phyloP scores from a whole-genome alignment of 2,797 vertebrate genomes.

The Semotilus atromaculatus region DNA sequence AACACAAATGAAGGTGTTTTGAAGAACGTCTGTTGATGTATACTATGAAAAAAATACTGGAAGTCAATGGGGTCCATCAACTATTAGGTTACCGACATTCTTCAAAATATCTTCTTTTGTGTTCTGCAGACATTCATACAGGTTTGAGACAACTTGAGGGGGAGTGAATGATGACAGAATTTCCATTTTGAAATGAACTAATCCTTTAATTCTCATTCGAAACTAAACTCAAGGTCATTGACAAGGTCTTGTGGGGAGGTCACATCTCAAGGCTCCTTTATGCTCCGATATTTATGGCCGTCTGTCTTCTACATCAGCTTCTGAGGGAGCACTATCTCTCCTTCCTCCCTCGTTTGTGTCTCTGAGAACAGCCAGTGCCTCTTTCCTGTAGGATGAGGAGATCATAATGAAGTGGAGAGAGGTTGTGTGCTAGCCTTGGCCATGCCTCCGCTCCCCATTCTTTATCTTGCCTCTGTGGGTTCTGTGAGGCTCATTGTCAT shows the following conservation, averaged over 20 bases:
- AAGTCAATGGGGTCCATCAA: too few species aligned
- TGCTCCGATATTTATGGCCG: slow-evolving; percentile 18
- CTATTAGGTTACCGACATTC: too few species aligned
- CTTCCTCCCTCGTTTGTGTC: slow-evolving; percentile 17
- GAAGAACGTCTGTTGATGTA: too few species aligned
- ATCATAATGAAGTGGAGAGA: slow-evolving; percentile 34
- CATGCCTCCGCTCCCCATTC: slow-evolving; percentile 23
- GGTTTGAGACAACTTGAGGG: too few species aligned
- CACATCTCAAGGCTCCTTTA: neutral
- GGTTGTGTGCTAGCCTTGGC: slow-evolving; percentile 24
- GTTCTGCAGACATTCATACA: too few species aligned
- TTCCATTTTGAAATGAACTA: too few species aligned
- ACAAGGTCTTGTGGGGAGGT: neutral
- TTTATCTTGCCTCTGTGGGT: slow-evolving; percentile 40
- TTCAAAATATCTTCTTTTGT: too few species aligned
- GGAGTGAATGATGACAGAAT: too few species aligned
- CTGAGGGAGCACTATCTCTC: slow-evolving; percentile 7
- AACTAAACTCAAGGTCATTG: neutral
- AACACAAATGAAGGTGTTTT: too few species aligned
- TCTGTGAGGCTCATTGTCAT: slow-evolving; percentile 51
- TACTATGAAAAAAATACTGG: too few species aligned
- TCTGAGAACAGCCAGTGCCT: slow-evolving; percentile 31
- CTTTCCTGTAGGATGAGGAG: slow-evolving; percentile 41
- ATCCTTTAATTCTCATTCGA: neutral
- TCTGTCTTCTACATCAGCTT: slow-evolving; percentile 16